These are phyloP conservation scores for Bujurquina vittata DNA, from an alignment of 2,113 vertebrate species.

Conservation along the genomic window DNA sequence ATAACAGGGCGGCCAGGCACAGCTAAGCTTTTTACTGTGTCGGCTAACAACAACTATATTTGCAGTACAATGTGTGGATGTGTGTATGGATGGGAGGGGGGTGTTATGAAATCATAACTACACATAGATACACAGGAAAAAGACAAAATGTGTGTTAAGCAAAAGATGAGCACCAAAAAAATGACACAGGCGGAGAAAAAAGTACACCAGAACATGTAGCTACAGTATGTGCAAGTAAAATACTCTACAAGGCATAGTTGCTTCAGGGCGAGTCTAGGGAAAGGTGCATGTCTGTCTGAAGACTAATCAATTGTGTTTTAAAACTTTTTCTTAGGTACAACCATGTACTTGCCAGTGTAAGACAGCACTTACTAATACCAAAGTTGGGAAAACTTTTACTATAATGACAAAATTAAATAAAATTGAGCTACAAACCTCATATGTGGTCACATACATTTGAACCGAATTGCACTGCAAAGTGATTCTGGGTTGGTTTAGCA, in stretches of 20 bases:
- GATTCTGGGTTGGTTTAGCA: not conserved
- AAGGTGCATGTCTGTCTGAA: not conserved
- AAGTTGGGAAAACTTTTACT: not conserved
- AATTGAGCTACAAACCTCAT: too few species aligned
- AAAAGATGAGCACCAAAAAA: not conserved
- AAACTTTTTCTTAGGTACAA: not conserved
- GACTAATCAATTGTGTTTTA: not conserved
- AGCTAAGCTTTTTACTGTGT: conserved; percentile 49
- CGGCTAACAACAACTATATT: conserved; percentile 36
- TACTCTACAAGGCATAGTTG: not conserved
- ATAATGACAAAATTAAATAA: not conserved
- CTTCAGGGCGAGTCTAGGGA: too few species aligned
- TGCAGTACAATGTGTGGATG: not conserved
- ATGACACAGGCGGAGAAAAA: not conserved
- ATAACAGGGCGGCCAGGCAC: conserved; percentile 44
- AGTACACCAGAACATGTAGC: not conserved
- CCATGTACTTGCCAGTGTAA: not conserved
- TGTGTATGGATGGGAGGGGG: not conserved
- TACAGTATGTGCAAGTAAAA: not conserved
- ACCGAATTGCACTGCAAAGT: not conserved
- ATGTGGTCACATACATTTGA: not conserved
- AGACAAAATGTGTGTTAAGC: not conserved
- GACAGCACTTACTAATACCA: not conserved
- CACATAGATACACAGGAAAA: not conserved
- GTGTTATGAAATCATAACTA: conserved; percentile 21